A percentile compares a stretch with the other conserved stretches of the same genome.
Evolutionary conservation across 64 coral and sea anemone species (phyloP).

Genomic region (Dendronephthya gigantea): DNA sequence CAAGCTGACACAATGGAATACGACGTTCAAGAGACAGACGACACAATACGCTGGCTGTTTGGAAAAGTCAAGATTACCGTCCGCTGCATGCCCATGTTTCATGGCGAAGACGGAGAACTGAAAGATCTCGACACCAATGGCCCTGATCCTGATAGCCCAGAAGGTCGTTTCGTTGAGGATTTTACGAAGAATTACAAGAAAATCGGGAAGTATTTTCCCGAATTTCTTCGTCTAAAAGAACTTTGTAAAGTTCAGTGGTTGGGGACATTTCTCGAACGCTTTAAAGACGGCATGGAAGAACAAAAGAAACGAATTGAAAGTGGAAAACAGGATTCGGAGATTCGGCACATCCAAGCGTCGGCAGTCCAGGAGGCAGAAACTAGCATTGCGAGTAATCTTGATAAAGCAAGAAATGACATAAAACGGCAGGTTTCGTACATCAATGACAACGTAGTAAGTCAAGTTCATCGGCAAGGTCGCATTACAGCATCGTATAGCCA

Average conservation of each 20-base stretch:
- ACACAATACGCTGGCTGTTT: slow-evolving; percentile 22
- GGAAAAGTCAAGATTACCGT: slow-evolving; percentile 30
- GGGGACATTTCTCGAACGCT: slow-evolving; percentile 14
- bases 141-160: slow-evolving; percentile 40
- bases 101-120: slow-evolving; percentile 26
- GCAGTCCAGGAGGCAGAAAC: neutral
- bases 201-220: slow-evolving; percentile 41
- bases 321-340: slow-evolving; percentile 13
- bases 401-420: neutral
- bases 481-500: neutral
- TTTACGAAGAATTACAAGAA: slow-evolving; percentile 32
- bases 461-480: neutral
- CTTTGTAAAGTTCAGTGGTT: slow-evolving; percentile 43
- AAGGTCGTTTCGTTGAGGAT: slow-evolving; percentile 32
- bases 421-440: neutral
- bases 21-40: slow-evolving; percentile 20
- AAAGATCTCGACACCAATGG: slow-evolving; percentile 23
- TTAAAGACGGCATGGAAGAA: slow-evolving; percentile 18
- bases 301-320: slow-evolving; percentile 25
- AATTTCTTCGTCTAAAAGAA: slow-evolving; percentile 47
- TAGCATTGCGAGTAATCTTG: neutral
- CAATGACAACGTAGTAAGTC: neutral
- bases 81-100: slow-evolving; percentile 47
- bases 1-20: slow-evolving; percentile 36
- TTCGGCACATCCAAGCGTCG: neutral